Conservation (phyloP, 2,113 vertebrate genomes). For the Vicugna pacos region DNA sequence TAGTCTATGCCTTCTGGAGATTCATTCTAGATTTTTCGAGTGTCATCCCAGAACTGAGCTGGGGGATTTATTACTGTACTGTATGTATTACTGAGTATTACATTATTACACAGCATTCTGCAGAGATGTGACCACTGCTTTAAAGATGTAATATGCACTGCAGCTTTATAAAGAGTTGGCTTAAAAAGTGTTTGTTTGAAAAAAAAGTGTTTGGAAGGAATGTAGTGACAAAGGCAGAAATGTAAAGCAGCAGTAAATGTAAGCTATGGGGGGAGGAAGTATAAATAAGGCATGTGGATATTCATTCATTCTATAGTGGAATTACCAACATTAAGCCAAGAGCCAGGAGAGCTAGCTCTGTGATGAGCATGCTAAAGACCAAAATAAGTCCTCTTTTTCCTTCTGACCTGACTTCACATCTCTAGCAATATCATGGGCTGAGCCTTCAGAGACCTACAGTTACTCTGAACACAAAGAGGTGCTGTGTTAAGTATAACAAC, state of each 20-base stretch:
- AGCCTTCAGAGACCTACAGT: not conserved
- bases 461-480: not conserved
- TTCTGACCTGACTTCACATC: not conserved
- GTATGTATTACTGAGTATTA: not conserved
- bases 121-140: not conserved
- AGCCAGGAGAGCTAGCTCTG: not conserved
- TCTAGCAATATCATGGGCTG: not conserved
- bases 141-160: not conserved
- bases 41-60: not conserved
- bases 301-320: not conserved
- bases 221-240: not conserved
- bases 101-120: not conserved
- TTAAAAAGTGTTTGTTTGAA: conserved; percentile 2
- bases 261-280: not conserved
- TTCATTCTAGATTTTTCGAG: not conserved
- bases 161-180: not conserved
- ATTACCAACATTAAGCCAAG: not conserved
- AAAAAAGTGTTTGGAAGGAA: not conserved
- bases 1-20: not conserved
- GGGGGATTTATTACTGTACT: not conserved
- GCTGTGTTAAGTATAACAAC: not conserved
- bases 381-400: not conserved
- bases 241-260: not conserved
- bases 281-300: not conserved
- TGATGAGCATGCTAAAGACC: not conserved